These are phyloP conservation scores for Rotaria sp. DNA, from an alignment of 2,888 invertebrate genomes.

Conservation along the genomic window DNA sequence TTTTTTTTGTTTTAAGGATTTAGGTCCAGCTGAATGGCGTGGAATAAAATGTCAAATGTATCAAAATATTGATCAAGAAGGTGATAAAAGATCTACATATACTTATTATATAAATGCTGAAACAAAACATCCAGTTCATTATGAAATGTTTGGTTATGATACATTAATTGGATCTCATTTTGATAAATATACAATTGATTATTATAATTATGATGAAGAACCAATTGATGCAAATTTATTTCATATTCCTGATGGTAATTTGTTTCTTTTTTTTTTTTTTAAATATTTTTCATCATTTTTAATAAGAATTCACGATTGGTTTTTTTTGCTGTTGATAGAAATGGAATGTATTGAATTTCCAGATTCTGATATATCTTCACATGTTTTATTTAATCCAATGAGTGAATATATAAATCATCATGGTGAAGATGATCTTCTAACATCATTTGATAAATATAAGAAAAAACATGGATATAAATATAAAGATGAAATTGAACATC, in stretches of 20 bases:
- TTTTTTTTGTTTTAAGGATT: slow-evolving; percentile 41
- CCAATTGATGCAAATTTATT: background rate
- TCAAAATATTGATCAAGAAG: slow-evolving; percentile 65
- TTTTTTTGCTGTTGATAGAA: slow-evolving; percentile 43
- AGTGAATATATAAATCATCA: slow-evolving; percentile 72
- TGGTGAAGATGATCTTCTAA: slow-evolving; percentile 61
- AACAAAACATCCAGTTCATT: slow-evolving; percentile 62
- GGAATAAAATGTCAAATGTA: slow-evolving; percentile 72
- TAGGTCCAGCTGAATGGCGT: slow-evolving; percentile 58
- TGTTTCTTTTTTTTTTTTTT: background rate
- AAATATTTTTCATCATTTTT: too few relatives aligned
- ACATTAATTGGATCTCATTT: slow-evolving; percentile 85
- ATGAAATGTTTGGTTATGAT: slow-evolving; percentile 89
- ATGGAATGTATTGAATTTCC: slow-evolving; percentile 65
- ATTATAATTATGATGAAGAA: slow-evolving; percentile 59
- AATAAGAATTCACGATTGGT: too few relatives aligned
- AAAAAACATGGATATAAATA: slow-evolving; percentile 68
- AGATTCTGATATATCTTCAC: slow-evolving; percentile 65
- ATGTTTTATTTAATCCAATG: slow-evolving; percentile 74
- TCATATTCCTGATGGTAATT: background rate
- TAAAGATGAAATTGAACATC: slow-evolving; percentile 63
- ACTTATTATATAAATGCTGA: slow-evolving; percentile 70
- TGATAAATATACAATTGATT: slow-evolving; percentile 82
- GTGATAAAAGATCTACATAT: slow-evolving; percentile 77
- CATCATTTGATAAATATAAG: slow-evolving; percentile 70